Percentiles rank a stretch among this genome's conserved stretches.
These are phyloP conservation scores for Orbicella faveolata DNA, from an alignment of 64 coral and sea anemone species.

Conservation along the genomic window DNA sequence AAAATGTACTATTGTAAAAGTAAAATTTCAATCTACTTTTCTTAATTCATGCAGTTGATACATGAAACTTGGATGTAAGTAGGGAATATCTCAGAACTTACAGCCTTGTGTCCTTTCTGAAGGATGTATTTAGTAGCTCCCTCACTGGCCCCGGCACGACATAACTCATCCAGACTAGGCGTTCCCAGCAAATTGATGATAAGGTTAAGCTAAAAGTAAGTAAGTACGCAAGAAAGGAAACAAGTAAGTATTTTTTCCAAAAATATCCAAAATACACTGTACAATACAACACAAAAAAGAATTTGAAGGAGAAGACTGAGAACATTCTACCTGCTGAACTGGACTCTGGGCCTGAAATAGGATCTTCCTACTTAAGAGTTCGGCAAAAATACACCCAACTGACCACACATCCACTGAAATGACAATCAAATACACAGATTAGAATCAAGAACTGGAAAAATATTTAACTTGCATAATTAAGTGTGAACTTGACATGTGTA, in stretches of 20 bases:
- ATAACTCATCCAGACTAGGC: constrained; percentile 85
- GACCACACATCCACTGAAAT: constrained; percentile 99
- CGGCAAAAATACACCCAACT: constrained; percentile 98
- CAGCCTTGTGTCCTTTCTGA: constrained; percentile 88
- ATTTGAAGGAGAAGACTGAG: neutral
- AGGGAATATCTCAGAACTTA: constrained; percentile 23
- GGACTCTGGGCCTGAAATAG: constrained; percentile 95
- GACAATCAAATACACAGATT: neutral
- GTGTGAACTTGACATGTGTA: too few species aligned
- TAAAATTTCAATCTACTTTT: too few species aligned
- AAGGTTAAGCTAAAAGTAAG: constrained; percentile 70
- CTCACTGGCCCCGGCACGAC: constrained; percentile 84
- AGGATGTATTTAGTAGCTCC: constrained; percentile 95
- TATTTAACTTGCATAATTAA: neutral
- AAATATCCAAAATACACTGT: too few species aligned
- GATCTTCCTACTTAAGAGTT: constrained; percentile 95
- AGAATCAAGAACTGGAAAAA: too few species aligned
- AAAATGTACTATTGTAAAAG: too few species aligned
- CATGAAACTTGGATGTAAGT: too few species aligned
- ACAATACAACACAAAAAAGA: neutral
- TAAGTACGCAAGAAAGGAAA: neutral
- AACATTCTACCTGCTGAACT: constrained; percentile 83
- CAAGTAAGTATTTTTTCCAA: neutral
- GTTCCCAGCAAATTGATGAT: constrained; percentile 95
- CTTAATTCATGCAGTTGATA: too few species aligned